These are phyloP conservation scores for Poeciliopsis prolifica DNA, from an alignment of 2,113 vertebrate species.

Conservation along the genomic window DNA sequence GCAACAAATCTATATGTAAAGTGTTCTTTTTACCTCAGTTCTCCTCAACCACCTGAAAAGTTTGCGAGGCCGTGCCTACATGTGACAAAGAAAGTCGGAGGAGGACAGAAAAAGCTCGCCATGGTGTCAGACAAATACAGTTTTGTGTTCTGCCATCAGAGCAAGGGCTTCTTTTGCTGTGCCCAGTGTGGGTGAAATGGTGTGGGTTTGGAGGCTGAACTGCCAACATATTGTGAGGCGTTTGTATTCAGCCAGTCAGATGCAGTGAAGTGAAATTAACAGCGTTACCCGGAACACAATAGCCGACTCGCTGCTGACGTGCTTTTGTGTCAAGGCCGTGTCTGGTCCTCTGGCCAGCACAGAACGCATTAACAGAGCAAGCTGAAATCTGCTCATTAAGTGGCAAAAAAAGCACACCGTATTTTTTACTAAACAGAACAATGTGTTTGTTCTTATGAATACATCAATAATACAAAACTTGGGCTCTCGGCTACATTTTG, in stretches of 20 bases:
- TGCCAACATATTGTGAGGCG: conserved; percentile 55
- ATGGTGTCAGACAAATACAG: conserved; percentile 53
- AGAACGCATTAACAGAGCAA: conserved; percentile 2
- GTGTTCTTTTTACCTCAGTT: conserved; percentile 28
- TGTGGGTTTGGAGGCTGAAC: conserved; percentile 36
- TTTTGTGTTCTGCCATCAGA: conserved; percentile 45
- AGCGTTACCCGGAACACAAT: conserved; percentile 54
- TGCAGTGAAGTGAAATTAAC: conserved; percentile 70
- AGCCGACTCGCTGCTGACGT: conserved; percentile 30
- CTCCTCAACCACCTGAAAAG: conserved; percentile 11
- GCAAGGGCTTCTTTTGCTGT: conserved; percentile 36
- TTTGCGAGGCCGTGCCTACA: conserved; percentile 12
- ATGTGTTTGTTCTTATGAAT: not conserved
- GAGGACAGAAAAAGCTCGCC: conserved; percentile 13
- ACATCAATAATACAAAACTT: not conserved
- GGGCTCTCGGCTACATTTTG: not conserved
- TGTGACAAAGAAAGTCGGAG: conserved; percentile 18
- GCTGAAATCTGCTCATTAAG: conserved; percentile 2
- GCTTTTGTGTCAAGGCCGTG: conserved; percentile 35
- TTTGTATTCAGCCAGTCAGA: conserved; percentile 62
- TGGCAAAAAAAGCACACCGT: not conserved
- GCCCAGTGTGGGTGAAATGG: conserved; percentile 16
- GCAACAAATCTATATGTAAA: conserved; percentile 9
- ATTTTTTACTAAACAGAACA: not conserved
- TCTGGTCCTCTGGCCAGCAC: conserved; percentile 12